Percentiles rank a stretch among this genome's conserved stretches.
Conservation (phyloP, 2,888 invertebrate species). For the Pharmacophagus antenor region DNA sequence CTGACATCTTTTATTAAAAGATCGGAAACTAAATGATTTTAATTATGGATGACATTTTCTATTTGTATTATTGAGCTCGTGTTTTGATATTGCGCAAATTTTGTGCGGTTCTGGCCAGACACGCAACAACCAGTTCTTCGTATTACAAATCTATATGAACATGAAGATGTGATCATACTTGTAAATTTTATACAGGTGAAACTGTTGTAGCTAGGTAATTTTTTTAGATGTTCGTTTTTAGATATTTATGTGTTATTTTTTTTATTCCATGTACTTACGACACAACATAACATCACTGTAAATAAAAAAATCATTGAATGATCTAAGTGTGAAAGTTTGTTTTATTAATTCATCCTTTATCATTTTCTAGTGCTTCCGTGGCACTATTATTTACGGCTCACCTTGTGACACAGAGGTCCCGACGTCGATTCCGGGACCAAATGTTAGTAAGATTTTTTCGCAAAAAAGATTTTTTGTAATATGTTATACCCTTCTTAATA, state of each 20-base stretch:
- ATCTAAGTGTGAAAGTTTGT: constrained; percentile 71
- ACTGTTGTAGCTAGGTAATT: not conserved
- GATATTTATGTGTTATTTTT: no score
- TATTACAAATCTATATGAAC: not conserved
- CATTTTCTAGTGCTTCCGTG: not conserved
- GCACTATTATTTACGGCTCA: not conserved
- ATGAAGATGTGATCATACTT: not conserved
- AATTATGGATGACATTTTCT: no score
- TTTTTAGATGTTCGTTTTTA: constrained; percentile 49
- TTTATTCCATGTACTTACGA: constrained; percentile 64
- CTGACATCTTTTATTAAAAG: no score
- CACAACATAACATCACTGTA: constrained; percentile 62
- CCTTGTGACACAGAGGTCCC: no score
- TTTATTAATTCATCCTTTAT: constrained; percentile 49
- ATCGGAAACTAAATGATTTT: no score
- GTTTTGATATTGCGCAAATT: no score
- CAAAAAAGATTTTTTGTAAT: no score
- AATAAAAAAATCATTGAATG: constrained; percentile 79
- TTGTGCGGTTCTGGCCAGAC: not conserved
- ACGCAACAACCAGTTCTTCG: not conserved
- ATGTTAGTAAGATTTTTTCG: no score
- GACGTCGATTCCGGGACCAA: no score
- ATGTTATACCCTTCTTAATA: not conserved
- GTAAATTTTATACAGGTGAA: not conserved
- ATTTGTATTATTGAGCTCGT: no score